These are phyloP conservation scores for Ictalurus furcatus DNA, from an alignment of 2,113 vertebrate genomes.

Conservation along the genomic window DNA sequence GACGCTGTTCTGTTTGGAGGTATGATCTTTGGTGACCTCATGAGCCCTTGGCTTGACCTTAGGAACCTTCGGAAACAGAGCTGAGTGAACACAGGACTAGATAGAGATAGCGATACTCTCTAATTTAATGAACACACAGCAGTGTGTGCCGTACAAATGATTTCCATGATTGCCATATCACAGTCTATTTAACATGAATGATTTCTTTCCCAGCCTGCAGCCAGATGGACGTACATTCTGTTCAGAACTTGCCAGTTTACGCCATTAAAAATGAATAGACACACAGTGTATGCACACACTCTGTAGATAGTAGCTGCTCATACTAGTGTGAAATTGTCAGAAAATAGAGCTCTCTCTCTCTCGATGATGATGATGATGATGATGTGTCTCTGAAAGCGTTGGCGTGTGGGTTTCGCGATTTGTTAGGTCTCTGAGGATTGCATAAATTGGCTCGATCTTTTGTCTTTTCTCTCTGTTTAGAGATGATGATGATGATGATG, in stretches of 20 bases:
- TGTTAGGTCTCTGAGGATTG: background rate
- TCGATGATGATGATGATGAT: background rate
- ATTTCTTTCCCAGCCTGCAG: background rate
- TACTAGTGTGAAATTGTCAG: background rate
- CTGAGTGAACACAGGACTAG: background rate
- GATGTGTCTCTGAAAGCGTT: background rate
- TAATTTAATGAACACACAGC: background rate
- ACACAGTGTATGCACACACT: background rate
- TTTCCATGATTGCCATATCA: background rate
- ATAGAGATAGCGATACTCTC: background rate
- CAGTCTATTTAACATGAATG: background rate
- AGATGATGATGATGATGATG: background rate
- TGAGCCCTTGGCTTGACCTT: too few relatives aligned
- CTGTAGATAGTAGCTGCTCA: background rate
- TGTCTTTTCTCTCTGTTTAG: constrained; percentile 3
- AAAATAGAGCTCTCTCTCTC: background rate
- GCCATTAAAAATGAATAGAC: background rate
- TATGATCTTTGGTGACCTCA: too few relatives aligned
- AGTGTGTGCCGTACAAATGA: background rate
- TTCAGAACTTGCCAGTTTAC: background rate
- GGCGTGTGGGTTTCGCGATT: background rate
- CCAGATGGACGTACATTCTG: background rate
- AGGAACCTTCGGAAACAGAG: too few relatives aligned
- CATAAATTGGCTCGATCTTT: background rate
- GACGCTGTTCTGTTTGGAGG: too few relatives aligned